A percentile compares a stretch with the other conserved stretches of the same genome.
These are phyloP conservation scores for Stenolophus ochropezus DNA, from an alignment of 2,888 invertebrate genomes.

Conservation along the genomic window DNA sequence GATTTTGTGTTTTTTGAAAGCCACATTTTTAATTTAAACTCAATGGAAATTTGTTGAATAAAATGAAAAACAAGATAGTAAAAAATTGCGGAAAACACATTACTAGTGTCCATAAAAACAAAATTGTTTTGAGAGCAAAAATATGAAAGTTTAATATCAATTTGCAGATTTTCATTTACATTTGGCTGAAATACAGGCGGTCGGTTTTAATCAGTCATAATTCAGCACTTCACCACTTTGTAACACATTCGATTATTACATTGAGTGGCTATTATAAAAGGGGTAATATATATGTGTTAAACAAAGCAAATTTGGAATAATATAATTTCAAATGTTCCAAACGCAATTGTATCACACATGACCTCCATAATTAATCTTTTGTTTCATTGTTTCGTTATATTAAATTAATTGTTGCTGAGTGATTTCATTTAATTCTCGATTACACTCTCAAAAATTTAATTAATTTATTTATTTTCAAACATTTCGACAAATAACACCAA, in stretches of 20 bases:
- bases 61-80: neutral
- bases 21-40: no score
- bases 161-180: slow-evolving; percentile 8
- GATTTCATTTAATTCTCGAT: slow-evolving; percentile 3
- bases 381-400: slow-evolving; percentile 1
- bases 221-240: neutral
- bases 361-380: slow-evolving; percentile 27
- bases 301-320: slow-evolving; percentile 26
- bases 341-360: slow-evolving; percentile 3
- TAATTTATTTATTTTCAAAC: neutral
- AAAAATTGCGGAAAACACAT: neutral
- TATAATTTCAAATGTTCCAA: slow-evolving; percentile 4
- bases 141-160: slow-evolving; percentile 8
- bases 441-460: neutral
- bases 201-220: slow-evolving; percentile 25
- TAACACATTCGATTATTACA: neutral
- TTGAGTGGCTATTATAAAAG: neutral
- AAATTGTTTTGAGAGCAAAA: neutral
- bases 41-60: no score
- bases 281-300: neutral
- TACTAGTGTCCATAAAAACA: neutral
- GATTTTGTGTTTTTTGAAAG: no score
- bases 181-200: neutral
- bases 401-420: neutral
- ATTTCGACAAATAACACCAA: neutral